phyloP scores from a whole-genome alignment of 2,888 invertebrate genomes.

The Cryptus armator region DNA sequence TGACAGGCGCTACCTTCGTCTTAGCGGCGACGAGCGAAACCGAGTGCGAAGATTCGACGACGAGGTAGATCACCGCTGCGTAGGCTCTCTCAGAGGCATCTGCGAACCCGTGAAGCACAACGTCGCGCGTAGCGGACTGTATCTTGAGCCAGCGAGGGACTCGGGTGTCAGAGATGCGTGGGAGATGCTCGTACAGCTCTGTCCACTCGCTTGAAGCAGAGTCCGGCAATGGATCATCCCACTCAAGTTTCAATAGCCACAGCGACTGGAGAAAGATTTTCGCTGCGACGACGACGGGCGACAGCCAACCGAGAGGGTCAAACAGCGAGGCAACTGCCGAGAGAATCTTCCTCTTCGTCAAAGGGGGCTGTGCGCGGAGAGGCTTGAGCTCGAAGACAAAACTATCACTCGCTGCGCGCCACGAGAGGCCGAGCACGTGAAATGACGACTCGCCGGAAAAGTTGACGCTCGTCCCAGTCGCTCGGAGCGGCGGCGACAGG shows the following conservation, averaged over 20 bases:
- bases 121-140: not conserved
- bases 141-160: conserved; percentile 50
- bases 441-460: conserved; percentile 32
- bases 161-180: not conserved
- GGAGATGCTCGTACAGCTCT: conserved; percentile 19
- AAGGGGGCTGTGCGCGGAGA: not conserved
- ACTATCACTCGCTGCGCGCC: conserved; percentile 38
- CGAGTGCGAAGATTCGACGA: not conserved
- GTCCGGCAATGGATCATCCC: conserved; percentile 50
- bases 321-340: conserved; percentile 45
- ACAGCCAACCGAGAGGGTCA: conserved; percentile 40
- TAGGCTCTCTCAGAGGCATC: conserved; percentile 61
- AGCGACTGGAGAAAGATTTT: conserved; percentile 66
- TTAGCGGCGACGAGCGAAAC: not conserved
- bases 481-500: conserved; percentile 19
- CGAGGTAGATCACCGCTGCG: conserved; percentile 57
- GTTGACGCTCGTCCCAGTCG: not conserved
- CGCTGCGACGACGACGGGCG: conserved; percentile 49
- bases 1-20: conserved; percentile 7
- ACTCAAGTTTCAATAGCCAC: conserved; percentile 48
- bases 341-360: conserved; percentile 42
- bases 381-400: conserved; percentile 37
- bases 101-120: conserved; percentile 61
- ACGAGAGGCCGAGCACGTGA: conserved; percentile 57
- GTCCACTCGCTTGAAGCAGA: conserved; percentile 51